Conservation (phyloP, 2,797 vertebrate species). For the Acanthurus lineatus region DNA sequence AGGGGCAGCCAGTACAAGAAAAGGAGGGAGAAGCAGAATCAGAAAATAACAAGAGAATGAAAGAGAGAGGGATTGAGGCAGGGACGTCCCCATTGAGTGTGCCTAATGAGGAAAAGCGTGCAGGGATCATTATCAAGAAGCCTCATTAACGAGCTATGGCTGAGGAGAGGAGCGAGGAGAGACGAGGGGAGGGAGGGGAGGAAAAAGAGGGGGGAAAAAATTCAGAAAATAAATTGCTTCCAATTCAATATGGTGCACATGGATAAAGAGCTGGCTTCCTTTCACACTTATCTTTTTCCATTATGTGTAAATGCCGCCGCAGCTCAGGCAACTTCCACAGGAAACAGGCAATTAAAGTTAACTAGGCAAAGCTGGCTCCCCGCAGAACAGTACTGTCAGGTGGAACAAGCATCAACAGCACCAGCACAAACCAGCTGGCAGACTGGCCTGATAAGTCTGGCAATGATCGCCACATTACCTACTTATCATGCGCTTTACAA, state of each 20-base stretch:
- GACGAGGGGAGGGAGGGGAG: conserved; percentile 20
- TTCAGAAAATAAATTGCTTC: conserved; percentile 82
- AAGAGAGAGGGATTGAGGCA: conserved; percentile 70
- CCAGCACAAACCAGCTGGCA: conserved; percentile 77
- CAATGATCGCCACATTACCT: conserved; percentile 67
- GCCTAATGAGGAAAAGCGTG: conserved; percentile 86
- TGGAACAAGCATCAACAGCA: conserved; percentile 79
- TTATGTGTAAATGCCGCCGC: conserved; percentile 82
- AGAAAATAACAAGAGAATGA: conserved; percentile 76
- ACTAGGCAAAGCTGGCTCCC: conserved; percentile 81
- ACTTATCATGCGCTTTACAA: conserved; percentile 57
- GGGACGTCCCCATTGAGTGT: conserved; percentile 79
- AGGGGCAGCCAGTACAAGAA: conserved; percentile 55
- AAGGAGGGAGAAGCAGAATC: conserved; percentile 56
- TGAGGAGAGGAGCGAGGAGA: conserved; percentile 68
- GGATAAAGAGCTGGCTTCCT: conserved; percentile 82
- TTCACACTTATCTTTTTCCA: conserved; percentile 85
- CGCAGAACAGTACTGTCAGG: conserved; percentile 80
- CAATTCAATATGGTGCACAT: conserved; percentile 87
- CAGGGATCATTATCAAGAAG: conserved; percentile 86
- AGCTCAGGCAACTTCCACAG: conserved; percentile 80
- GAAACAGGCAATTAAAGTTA: conserved; percentile 86
- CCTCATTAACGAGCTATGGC: conserved; percentile 84
- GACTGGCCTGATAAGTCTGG: conserved; percentile 72
- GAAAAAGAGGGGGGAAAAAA: not conserved